Percentiles rank a stretch among this genome's conserved stretches.
Evolutionary conservation across 2,113 vertebrate genomes (phyloP).

Genomic region (Formicarius rufipectus): DNA sequence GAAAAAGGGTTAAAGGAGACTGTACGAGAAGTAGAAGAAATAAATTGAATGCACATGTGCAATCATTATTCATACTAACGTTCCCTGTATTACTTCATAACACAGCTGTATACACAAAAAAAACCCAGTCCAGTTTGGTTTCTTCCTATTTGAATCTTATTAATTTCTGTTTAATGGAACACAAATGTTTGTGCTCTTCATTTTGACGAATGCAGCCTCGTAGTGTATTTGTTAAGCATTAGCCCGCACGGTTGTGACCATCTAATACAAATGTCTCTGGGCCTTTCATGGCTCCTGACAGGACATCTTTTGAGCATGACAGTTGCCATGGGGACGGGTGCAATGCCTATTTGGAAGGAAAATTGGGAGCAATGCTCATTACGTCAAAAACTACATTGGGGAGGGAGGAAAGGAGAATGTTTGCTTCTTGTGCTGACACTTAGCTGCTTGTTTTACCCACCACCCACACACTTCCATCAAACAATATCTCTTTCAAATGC

Average conservation of each 20-base stretch:
- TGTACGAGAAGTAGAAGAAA: slow-evolving; percentile 69
- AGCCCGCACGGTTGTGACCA: slow-evolving; percentile 26
- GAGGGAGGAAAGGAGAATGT: slow-evolving; percentile 60
- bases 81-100: slow-evolving; percentile 73
- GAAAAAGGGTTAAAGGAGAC: slow-evolving; percentile 62
- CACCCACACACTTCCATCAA: slow-evolving; percentile 73
- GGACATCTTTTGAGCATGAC: slow-evolving; percentile 73
- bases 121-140: slow-evolving; percentile 44
- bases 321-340: slow-evolving; percentile 75
- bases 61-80: slow-evolving; percentile 71
- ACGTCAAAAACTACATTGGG: slow-evolving; percentile 68
- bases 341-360: slow-evolving; percentile 74
- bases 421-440: slow-evolving; percentile 72
- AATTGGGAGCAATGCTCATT: slow-evolving; percentile 72
- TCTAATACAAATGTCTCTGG: slow-evolving; percentile 70
- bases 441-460: slow-evolving; percentile 72
- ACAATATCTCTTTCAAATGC: slow-evolving; percentile 77
- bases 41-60: slow-evolving; percentile 74
- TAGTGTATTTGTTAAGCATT: slow-evolving; percentile 54
- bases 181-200: slow-evolving; percentile 71
- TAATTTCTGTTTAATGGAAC: slow-evolving; percentile 75
- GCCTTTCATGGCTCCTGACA: slow-evolving; percentile 74
- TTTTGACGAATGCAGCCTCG: slow-evolving; percentile 44
- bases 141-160: slow-evolving; percentile 69
- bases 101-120: slow-evolving; percentile 77